Base-by-base conservation (phyloP, 2,113 vertebrate genomes). In the Suncus etruscus region DNA sequence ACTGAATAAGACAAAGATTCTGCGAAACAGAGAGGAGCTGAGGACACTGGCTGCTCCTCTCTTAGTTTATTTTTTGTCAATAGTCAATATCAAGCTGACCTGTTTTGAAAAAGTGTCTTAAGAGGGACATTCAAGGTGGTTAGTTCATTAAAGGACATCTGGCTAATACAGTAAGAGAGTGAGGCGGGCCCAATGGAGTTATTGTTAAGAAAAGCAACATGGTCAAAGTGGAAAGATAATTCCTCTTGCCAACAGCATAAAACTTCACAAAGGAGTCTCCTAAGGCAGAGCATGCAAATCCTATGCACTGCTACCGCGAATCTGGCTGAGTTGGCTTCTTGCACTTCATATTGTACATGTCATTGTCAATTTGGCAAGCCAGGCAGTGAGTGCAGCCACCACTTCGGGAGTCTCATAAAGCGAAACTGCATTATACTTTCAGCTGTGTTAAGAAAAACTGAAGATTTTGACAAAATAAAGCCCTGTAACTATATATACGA, bases 391-490 rank as follows among this genome's bases (percentile, higher is more conserved):
- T 14, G 12, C 29, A 77, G 88, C 48, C 65, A 78, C 76, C 54
- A 75, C 75, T 91, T 82, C 66, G 14, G 86, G 31, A 78, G 50
- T 63, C 92, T 95, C 88, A 78, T 88, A 93, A 93, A 86, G 51
- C 70, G 69, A 96, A 89, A 94, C 65, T 69, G 32, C 61, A 54
- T 94, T 87, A 85, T 80, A 69, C 84, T 94, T 94, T 95, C 85
- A 80, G 80, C 15, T 54, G 50, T 70, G 48, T 87, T 82, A 93
- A 89, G 90, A 92, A 66, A 93, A 91, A 92, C 70, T 16, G 73
- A 91, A 92, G 74, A 69, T 76, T 93, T 87, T 83, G 54, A 82
- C 86, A 76, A 89, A 96, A 92, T 45, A 50, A 94, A 94, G 87
- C 77, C n/a, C 76, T 65, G 58, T 88, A 81, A 88, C 80, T 84